phyloP scores from a whole-genome alignment of 2,113 vertebrate genomes.

The Corythornis cristatus region DNA sequence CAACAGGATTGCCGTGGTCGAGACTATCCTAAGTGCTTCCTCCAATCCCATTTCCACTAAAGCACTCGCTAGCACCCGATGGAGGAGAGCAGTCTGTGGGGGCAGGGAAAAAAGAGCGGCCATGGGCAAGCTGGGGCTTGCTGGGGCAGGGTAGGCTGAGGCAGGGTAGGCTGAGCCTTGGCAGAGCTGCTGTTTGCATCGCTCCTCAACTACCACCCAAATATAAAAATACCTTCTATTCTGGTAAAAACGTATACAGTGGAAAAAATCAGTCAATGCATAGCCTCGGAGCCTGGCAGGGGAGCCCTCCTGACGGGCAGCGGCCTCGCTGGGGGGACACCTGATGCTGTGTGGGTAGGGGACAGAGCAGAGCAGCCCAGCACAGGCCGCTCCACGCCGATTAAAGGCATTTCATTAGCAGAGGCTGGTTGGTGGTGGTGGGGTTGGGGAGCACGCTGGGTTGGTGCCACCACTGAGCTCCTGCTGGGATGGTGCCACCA shows the following conservation, averaged over 20 bases:
- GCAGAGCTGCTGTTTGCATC: slow-evolving; percentile 12
- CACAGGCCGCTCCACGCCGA: rapidly evolving
- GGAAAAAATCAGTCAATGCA: slow-evolving; percentile 69
- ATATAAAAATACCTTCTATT: slow-evolving; percentile 80
- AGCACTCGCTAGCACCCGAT: slow-evolving; percentile 20
- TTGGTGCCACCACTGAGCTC: not conserved
- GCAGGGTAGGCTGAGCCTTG: not conserved
- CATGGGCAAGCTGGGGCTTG: not conserved
- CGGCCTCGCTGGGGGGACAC: not conserved
- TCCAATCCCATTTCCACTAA: slow-evolving; percentile 58
- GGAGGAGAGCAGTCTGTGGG: not conserved
- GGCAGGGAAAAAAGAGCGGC: not conserved
- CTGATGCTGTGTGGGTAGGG: not conserved
- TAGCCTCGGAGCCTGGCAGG: slow-evolving; percentile 29
- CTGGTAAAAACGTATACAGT: slow-evolving; percentile 73
- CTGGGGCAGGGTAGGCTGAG: not conserved
- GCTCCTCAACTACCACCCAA: slow-evolving; percentile 37
- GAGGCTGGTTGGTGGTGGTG: not conserved
- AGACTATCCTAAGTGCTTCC: slow-evolving; percentile 72
- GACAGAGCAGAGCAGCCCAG: not conserved
- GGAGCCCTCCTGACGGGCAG: not conserved
- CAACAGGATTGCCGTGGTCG: slow-evolving; percentile 59
- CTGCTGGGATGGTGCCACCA: not conserved
- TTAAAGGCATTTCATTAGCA: not conserved
- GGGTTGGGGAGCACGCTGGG: rapidly evolving